Evolutionary conservation across 2,113 vertebrate species (phyloP), one percentile per base, ranked within the genome.

Genomic region (Monarcha castaneiventris): DNA sequence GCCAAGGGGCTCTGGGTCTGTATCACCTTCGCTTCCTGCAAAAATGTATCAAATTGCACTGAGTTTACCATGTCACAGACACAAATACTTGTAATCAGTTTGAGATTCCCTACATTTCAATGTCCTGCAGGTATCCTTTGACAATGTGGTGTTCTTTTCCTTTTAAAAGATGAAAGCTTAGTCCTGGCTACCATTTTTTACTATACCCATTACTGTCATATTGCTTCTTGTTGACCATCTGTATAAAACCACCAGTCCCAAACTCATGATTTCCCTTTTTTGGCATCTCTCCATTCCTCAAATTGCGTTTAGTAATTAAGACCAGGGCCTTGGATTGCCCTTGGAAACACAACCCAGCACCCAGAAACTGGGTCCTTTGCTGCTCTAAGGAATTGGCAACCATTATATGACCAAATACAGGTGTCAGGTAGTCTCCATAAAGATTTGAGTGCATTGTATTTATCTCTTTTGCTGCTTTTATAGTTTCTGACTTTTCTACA

Each of bases 1-100:
- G 6, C 0, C 0, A 48, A 54, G 32, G 3, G 27, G 2, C 11
- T 87, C 19, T 7, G 3, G 15, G 6, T 27, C 17, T 56, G 7
- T 30, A n/a, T 33, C 13, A 12, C 19, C 0, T 2, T 35, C 16
- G 2, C 3, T 69, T 15, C 22, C 46, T 85, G 10, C 14, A 32
- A 37, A 90, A 73, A 20, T 23, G 10, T 10, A 16, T 4, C 1
- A n/a, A 33, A 51, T 67, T 89, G 39, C 11, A 44, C 23, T 8
- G 33, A 63, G 6, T n/a, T 89, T 72, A 84, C 10, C 41, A 9
- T 48, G 22, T 30, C 27, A 51, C 19, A 55, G 58, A 76, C 78
- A 68, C 2, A 79, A 71, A 67, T 43, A 35, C 15, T 90, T 90
- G 4, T 30, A 71, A 63, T 39, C 4, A 25, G 5, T 63, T 63